These are phyloP conservation scores for Xerus inauris DNA, from an alignment of 2,113 vertebrate species.

Conservation along the genomic window DNA sequence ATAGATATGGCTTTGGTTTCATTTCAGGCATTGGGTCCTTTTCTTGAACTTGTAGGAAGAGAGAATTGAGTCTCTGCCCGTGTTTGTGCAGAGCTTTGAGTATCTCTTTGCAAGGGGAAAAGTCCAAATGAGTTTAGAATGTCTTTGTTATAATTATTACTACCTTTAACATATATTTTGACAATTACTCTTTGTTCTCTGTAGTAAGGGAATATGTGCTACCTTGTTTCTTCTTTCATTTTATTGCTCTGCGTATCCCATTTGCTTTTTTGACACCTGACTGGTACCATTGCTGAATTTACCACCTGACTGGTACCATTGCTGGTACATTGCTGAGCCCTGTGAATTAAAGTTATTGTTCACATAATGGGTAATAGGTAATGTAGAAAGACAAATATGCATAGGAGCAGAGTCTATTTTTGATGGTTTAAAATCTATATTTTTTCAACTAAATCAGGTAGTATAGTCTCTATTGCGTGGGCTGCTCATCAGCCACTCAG, in stretches of 20 bases:
- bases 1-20: slow-evolving; percentile 16
- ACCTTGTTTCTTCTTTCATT: background rate
- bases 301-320: background rate
- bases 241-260: background rate
- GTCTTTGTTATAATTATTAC: background rate
- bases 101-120: background rate
- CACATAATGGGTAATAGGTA: background rate
- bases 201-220: background rate
- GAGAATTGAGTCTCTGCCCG: background rate
- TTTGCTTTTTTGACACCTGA: slow-evolving; percentile 12
- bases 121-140: slow-evolving; percentile 21
- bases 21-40: background rate
- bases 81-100: background rate
- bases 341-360: slow-evolving; percentile 10
- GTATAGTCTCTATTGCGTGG: background rate
- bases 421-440: background rate
- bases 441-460: background rate
- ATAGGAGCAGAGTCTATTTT: background rate
- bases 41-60: background rate
- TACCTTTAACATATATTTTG: background rate
- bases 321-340: background rate
- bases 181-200: background rate
- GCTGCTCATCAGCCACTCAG: slow-evolving; percentile 8
- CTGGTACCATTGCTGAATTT: background rate
- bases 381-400: background rate